These are phyloP conservation scores for Scarus forsteni DNA, from an alignment of 2,797 vertebrate species.

Conservation along the genomic window DNA sequence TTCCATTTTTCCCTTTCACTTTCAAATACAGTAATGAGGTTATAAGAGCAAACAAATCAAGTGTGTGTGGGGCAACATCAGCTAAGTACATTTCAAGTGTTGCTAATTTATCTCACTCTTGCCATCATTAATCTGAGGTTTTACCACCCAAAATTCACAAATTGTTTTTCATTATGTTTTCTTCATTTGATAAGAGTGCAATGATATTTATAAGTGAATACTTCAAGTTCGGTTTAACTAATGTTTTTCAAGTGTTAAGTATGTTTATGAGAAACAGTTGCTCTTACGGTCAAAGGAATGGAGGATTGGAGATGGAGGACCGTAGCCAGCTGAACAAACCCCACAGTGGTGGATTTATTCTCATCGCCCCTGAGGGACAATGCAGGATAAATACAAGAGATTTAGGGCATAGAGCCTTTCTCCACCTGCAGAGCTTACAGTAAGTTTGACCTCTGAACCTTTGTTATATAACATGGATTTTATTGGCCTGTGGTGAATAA, in stretches of 20 bases:
- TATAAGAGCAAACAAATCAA: neutral
- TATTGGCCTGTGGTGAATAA: neutral
- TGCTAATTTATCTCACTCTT: neutral
- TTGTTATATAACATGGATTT: neutral
- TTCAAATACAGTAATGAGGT: conserved; percentile 6
- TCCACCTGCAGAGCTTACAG: conserved; percentile 20
- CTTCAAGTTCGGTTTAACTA: neutral
- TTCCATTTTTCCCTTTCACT: conserved; percentile 31
- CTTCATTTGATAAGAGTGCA: neutral
- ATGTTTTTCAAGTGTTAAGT: neutral
- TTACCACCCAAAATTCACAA: conserved; percentile 9
- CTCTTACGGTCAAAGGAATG: neutral
- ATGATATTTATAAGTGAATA: neutral
- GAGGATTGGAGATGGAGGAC: conserved; percentile 9
- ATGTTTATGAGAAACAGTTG: neutral
- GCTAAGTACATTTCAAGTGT: no score
- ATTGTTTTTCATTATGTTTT: neutral
- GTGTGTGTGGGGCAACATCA: no score
- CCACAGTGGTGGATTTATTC: conserved; percentile 35
- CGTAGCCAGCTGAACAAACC: conserved; percentile 56
- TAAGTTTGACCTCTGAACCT: neutral
- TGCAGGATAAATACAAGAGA: conserved; percentile 32
- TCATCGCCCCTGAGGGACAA: conserved; percentile 29
- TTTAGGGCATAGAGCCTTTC: conserved; percentile 25
- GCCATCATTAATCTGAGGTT: neutral